Conservation (phyloP, 2,888 invertebrate species). For the Polydesmus complanatus region DNA sequence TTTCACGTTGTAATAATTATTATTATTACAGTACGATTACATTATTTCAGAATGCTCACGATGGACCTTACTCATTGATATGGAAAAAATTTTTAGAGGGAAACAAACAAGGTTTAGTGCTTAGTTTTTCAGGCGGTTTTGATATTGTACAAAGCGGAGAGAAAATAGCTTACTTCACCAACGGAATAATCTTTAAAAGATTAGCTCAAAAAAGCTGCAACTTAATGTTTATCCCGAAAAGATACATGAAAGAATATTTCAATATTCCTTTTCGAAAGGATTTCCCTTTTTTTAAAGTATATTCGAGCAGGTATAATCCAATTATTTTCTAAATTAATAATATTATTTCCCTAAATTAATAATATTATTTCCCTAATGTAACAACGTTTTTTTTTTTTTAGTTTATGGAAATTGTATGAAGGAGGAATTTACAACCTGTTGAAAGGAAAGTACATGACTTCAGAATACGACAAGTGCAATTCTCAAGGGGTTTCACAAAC, state of each 20-base stretch:
- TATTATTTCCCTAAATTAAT: not conserved
- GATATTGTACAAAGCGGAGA: not conserved
- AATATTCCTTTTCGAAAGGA: not conserved
- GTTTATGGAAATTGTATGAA: not conserved
- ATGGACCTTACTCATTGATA: not conserved
- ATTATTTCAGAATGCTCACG: not conserved
- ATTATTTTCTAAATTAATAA: not conserved
- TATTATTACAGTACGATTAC: no score
- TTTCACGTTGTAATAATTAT: no score
- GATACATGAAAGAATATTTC: not conserved
- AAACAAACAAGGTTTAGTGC: not conserved
- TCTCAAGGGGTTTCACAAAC: not conserved
- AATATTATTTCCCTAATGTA: no score
- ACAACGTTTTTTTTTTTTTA: not conserved
- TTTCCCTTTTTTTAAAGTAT: not conserved
- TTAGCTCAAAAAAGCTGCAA: not conserved
- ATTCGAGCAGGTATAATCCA: not conserved
- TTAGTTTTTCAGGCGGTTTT: not conserved
- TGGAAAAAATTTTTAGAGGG: not conserved
- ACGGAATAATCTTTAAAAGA: not conserved
- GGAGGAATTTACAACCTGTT: not conserved
- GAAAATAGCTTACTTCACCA: not conserved
- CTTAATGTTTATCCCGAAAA: not conserved
- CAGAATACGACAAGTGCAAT: not conserved
- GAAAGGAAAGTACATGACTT: not conserved